Percentiles rank a stretch among this genome's conserved stretches.
Evolutionary conservation across 2,797 vertebrate genomes (phyloP).

Genomic region (Hippopotamyrus pictus): DNA sequence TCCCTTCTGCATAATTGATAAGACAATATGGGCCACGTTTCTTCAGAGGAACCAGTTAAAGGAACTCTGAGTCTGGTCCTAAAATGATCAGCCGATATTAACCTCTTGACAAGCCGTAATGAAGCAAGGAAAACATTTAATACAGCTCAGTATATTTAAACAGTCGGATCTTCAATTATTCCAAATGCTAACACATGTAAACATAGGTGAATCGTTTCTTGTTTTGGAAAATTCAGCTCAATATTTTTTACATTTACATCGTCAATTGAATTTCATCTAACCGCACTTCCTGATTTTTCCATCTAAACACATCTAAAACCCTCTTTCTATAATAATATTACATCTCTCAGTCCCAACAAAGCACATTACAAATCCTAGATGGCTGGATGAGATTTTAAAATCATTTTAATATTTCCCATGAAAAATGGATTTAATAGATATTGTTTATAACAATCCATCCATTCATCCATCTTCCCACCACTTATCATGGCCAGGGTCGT

Average conservation of each 20-base stretch:
- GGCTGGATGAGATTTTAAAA: neutral
- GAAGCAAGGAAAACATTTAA: neutral
- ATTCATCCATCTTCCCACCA: neutral
- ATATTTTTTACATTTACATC: neutral
- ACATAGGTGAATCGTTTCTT: neutral
- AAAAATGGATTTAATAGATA: neutral
- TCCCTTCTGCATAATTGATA: constrained; percentile 68
- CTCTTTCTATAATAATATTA: neutral
- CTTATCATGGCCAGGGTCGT: neutral
- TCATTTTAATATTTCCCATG: neutral
- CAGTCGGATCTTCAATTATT: neutral
- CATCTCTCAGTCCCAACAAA: neutral
- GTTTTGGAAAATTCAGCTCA: constrained; percentile 1
- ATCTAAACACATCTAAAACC: neutral
- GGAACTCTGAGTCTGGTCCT: constrained; percentile 43
- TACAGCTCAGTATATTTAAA: neutral
- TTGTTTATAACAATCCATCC: neutral
- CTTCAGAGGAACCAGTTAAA: constrained; percentile 54
- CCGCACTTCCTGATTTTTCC: neutral
- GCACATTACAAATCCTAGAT: neutral
- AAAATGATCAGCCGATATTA: constrained; percentile 48
- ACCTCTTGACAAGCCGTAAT: constrained; percentile 24
- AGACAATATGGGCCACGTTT: constrained; percentile 42
- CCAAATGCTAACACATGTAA: neutral
- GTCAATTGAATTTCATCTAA: neutral